Base-by-base conservation (phyloP, 2,797 vertebrate genomes). In the Chelon labrosus region DNA sequence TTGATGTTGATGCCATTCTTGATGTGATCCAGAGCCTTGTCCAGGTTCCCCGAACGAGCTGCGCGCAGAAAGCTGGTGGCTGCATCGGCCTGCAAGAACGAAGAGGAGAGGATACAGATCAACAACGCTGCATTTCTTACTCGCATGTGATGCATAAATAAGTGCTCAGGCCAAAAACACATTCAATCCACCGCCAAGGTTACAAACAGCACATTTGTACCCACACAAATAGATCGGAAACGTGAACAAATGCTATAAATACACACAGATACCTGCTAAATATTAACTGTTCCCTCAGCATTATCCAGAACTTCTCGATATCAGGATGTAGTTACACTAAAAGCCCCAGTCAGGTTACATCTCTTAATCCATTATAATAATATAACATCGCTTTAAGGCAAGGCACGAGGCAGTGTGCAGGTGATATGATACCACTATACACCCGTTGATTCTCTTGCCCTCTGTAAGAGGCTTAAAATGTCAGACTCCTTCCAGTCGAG, bases 1-100 rank as follows among this genome's bases (percentile, higher is more conserved):
- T 99, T 99, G 91, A 99, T 98, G 90, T 97, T 89, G 74, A 99
- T 95, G 75, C 97, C 96, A 67, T 98, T 98, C 93, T 97, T 96
- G 86, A 99, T 94, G 90, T 98, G 97, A 82, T 99, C 98, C 88
- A 97, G 91, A 68, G 97, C 97, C 90, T 98, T 99, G 92, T 99
- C 98, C 94, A 99, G 92, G 90, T 99, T 99, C 49, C 98, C 98
- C 0, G 97, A 98, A 77, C 98, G 96, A 20, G 97, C 97, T 10
- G 98, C 98, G 63, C 97, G 96, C 87, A 99, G 93, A 79, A 98
- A 99, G 87, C 98, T 99, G 91, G 97, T 98, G 19, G 96, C 85
- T 82, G 97, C 91, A 84, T 98, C 97, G 0, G 97, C 97, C 98
- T 99, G 90, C 27, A 49, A 49, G 8, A 68, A 65, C 0, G 76